Evolutionary conservation across 1,140 invertebrate species (phyloP), one percentile per base, ranked within the genome.

Genomic region (Diprion similis): DNA sequence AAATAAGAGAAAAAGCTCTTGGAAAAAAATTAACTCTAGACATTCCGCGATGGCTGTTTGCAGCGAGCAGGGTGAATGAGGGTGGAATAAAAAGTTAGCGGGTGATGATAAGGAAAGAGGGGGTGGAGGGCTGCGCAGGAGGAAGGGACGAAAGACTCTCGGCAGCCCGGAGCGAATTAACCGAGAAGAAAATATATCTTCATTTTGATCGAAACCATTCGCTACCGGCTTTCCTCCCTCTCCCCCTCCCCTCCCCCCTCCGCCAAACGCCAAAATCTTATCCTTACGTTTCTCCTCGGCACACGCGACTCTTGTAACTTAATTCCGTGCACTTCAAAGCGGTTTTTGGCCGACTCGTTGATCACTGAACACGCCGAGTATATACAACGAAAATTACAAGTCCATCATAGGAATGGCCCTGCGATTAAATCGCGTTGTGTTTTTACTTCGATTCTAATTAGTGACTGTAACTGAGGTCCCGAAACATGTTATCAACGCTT

Each of bases 11-110:
- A 74, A 74, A 80, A 82, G 76, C 78, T 73, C 71, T 15, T 75
- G 68, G 68, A 75, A 78, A 81, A 84, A 86, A 84, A 85, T 86
- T 81, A 86, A 86, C 84, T 85, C 81, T 77, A 79, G 80, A 85
- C 80, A 83, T 86, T 85, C 83, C 82, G 71, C 46, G 75, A 74
- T 74, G 80, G 70, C 74, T 76, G 59, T 18, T 64, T 64, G 13
- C 59, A 64, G 59, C 13, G 37, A 11, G 18, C 15, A 68, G 19
- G 66, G 66, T 19, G 66, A 18, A 13, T 2, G 51, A 59, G 51
- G 51, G 51, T 59, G 51, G 51, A 59, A 59, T 59, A 59, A 59
- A 59, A 59, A 59, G 51, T 59, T 59, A 17, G 51, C 51, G 51
- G 51, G 51, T 59, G 51, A 13, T 37, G 24, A 37, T 37, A 37